Base-by-base conservation (phyloP, 2,888 invertebrate species). In the Auanema sp. region DNA sequence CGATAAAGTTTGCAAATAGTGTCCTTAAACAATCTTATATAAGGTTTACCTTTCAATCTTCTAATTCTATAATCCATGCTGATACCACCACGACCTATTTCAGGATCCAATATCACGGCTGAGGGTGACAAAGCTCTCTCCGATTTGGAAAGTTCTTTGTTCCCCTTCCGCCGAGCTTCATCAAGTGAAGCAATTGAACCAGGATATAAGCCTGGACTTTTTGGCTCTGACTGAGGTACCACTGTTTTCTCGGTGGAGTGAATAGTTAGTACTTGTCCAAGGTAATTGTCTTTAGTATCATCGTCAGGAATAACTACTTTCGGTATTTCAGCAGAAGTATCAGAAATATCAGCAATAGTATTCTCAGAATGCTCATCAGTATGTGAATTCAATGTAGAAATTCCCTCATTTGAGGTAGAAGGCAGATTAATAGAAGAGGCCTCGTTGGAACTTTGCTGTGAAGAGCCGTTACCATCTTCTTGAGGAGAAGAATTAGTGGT, bases 51-150 rank as follows among this genome's bases (percentile, higher is more conserved):
- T 77, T 71, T 54, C 58, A 77, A 65, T 23, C 63, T 66, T 60
- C 63, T 61, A 57, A 74, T 66, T 24, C 77, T 66, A 33, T 71
- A 61, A 59, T 77, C 77, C 56, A 77, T 65, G 11, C 71, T 60
- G 52, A 64, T 69, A 18, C 71, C 47, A 25, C 41, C 33, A 16
- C 55, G 53, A 44, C 71, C 64, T 51, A 58, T 53, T 47, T 68
- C 56, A 16, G 50, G 54, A 59, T 69, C 69, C 41, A 66, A 60
- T n/a, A 55, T 57, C 16, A 66, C 70, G 11, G 67, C 71, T 41
- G 66, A 66, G 18, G 56, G 21, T 42, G 56, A 58, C 16, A 49
- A 25, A 25, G 40, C 23, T 54, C 42, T n/a, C 60, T 64, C 33
- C 56, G 42, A 16, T 16, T 16, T 16, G 16, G 12, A 6, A 8